phyloP scores from a whole-genome alignment of 1,140 invertebrate species.

The Pogonus chalceus region DNA sequence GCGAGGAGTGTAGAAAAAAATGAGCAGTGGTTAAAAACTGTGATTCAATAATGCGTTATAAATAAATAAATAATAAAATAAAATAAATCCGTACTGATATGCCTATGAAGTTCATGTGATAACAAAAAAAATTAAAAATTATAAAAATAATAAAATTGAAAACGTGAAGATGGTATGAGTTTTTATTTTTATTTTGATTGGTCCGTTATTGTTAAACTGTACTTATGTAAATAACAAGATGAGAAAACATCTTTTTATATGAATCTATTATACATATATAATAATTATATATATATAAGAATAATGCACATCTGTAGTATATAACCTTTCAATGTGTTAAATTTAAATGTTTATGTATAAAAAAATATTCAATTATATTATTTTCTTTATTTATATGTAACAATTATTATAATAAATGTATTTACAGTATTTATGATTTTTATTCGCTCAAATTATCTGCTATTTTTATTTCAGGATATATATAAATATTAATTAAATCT shows the following conservation, averaged over 20 bases:
- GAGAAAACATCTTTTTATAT: conserved; percentile 1
- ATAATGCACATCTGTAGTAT: conserved; percentile 7
- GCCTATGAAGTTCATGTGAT: conserved; percentile 1
- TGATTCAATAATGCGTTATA: background rate
- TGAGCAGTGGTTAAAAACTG: background rate
- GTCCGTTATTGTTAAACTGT: conserved; percentile 3
- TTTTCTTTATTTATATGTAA: conserved; percentile 5
- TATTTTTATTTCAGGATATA: too few relatives aligned
- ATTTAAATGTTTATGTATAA: background rate
- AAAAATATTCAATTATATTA: conserved; percentile 1
- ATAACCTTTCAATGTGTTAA: background rate
- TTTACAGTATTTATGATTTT: too few relatives aligned
- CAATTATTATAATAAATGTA: conserved; percentile 4
- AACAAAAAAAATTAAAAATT: background rate
- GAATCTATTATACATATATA: conserved; percentile 3
- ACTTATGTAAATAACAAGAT: conserved; percentile 7
- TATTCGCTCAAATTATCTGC: too few relatives aligned
- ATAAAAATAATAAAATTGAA: background rate
- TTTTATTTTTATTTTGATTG: background rate
- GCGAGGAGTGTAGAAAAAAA: background rate
- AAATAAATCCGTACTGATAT: background rate
- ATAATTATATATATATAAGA: background rate
- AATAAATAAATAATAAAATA: too few relatives aligned
- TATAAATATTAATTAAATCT: too few relatives aligned
- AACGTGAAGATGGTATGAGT: background rate